Evolutionary conservation across 2,888 invertebrate genomes (phyloP).

Genomic region (Drosophila kanekoi): DNA sequence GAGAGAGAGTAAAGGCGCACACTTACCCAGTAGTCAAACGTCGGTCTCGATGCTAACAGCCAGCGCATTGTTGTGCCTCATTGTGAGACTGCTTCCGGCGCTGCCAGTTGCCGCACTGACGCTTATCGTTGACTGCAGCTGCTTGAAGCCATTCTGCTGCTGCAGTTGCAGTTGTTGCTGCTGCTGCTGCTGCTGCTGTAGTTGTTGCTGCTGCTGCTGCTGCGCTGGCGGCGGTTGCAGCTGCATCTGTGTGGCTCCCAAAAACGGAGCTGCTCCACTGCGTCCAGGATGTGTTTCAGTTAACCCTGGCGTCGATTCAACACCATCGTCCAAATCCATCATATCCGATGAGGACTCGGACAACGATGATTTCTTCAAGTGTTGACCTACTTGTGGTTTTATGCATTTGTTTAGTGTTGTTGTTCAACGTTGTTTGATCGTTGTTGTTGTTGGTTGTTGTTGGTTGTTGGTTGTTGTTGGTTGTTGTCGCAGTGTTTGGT

Average conservation of each 20-base stretch:
- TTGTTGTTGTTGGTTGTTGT: slow-evolving; percentile 23
- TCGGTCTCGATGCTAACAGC: slow-evolving; percentile 97
- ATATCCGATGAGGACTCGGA: slow-evolving; percentile 96
- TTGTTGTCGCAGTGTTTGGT: slow-evolving; percentile 38
- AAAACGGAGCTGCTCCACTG: slow-evolving; percentile 85
- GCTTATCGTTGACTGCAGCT: slow-evolving; percentile 77
- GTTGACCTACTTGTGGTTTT: slow-evolving; percentile 89
- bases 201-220: slow-evolving; percentile 66
- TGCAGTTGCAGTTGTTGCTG: slow-evolving; percentile 72
- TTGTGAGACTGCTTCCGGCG: slow-evolving; percentile 88
- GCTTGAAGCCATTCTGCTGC: slow-evolving; percentile 80
- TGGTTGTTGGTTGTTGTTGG: slow-evolving; percentile 22
- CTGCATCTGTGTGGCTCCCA: slow-evolving; percentile 81
- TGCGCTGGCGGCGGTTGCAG: slow-evolving; percentile 53
- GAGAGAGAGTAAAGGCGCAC: slow-evolving; percentile 32
- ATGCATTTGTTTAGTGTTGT: slow-evolving; percentile 75
- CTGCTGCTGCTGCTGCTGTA: slow-evolving; percentile 63
- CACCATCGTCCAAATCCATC: slow-evolving; percentile 96
- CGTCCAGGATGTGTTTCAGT: slow-evolving; percentile 85
- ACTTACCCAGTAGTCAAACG: slow-evolving; percentile 96
- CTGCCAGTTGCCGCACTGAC: slow-evolving; percentile 70
- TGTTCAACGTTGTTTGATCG: slow-evolving; percentile 36
- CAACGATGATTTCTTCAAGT: slow-evolving; percentile 94
- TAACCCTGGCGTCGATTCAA: slow-evolving; percentile 86
- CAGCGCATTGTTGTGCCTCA: slow-evolving; percentile 93